Evolutionary conservation across 2,888 invertebrate species (phyloP).

Genomic region (Micoletzkya japonica): DNA sequence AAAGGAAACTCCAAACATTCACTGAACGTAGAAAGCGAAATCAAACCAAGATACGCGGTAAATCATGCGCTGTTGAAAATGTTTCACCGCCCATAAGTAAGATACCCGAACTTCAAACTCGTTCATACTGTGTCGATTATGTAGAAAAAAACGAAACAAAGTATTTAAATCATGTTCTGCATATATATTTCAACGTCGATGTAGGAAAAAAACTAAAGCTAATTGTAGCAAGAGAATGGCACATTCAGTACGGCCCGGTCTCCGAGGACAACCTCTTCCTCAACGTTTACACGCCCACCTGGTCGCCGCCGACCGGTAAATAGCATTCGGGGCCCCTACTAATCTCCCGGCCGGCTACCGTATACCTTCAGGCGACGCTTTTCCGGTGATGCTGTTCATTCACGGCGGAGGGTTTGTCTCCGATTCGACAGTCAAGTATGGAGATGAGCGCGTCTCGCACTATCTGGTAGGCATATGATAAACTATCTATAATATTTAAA

Average conservation of each 20-base stretch:
- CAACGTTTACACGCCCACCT: conserved; percentile 9
- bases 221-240: neutral
- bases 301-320: neutral
- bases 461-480: neutral
- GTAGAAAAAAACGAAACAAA: too few relatives aligned
- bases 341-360: neutral
- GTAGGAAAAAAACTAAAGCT: too few relatives aligned
- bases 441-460: conserved; percentile 3
- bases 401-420: conserved; percentile 16
- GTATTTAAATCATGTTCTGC: too few relatives aligned
- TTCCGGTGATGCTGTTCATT: conserved; percentile 14
- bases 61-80: too few relatives aligned
- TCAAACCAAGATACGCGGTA: too few relatives aligned
- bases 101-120: too few relatives aligned
- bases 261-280: conserved; percentile 9
- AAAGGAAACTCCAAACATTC: too few relatives aligned
- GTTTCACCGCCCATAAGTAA: too few relatives aligned
- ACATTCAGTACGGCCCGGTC: neutral
- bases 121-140: too few relatives aligned
- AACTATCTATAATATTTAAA: neutral
- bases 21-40: too few relatives aligned
- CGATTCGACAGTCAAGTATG: conserved; percentile 12
- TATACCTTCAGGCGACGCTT: too few relatives aligned
- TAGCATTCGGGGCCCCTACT: neutral
- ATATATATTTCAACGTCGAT: too few relatives aligned